Base-by-base conservation (phyloP, 1,140 invertebrate species). In the Heliconius congener region DNA sequence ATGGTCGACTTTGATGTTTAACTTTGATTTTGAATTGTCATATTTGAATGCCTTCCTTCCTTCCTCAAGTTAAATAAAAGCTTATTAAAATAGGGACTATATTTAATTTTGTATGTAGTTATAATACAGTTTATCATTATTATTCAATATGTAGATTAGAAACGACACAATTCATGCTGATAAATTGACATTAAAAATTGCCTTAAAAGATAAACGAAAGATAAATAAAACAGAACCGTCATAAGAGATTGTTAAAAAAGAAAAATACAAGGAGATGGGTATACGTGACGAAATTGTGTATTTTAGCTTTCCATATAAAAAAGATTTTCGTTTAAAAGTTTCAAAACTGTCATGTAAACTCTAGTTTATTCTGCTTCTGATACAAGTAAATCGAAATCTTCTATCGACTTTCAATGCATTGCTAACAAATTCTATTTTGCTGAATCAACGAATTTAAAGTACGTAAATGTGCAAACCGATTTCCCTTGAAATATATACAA, bases 241-340 rank as follows among this genome's bases (percentile, higher is more conserved):
- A 60, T 60, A 60, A 9, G 19, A 60, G 19, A 11, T 71, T 71
- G 70, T 39, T 39, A 11, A 71, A 71, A 37, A 71, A 71, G 30
- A 34, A 71, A 71, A 71, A 39, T 13, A 30, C 70, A 37, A 37
- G 30, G 37, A 71, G 27, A 71, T 1, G n/a, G 18, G 8, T 9
- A 60, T 27, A 60, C 55, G 55, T 60, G 55, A 60, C 55, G 55
- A 60, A 66, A 66, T 66, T 66, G 60, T 66, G 60, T 66, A 30
- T 27, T 66, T 66, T 66, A 66, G 60, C 23, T 66, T 66, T 66
- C 30, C 60, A 66, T 66, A 27, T 13, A 66, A 66, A 66, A 66
- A 66, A 66, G 23, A 60, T 60, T 66, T 66, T 66, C 60, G 60
- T 18, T 66, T 66, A 66, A 66, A 30, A 66, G 60, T 66, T 66